Evolutionary conservation across 2,797 vertebrate species (phyloP).

Genomic region (Peromyscus attwateri): DNA sequence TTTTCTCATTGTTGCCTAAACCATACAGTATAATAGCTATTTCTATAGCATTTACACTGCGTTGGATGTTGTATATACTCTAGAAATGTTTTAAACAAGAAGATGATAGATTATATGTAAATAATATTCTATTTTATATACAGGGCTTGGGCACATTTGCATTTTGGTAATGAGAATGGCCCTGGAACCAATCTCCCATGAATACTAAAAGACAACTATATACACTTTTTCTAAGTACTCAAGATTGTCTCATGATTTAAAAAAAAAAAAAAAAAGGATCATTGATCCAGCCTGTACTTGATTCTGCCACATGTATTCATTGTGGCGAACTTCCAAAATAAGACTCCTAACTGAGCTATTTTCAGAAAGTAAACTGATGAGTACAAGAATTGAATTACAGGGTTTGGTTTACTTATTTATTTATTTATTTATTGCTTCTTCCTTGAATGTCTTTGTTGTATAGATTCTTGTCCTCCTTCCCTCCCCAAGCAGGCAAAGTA

Average conservation of each 20-base stretch:
- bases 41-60: neutral
- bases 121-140: neutral
- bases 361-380: constrained; percentile 80
- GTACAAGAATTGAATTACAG: constrained; percentile 79
- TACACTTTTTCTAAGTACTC: constrained; percentile 10
- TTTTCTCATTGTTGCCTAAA: neutral
- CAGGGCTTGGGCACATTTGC: neutral
- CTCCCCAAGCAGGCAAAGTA: constrained; percentile 73
- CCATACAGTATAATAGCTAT: neutral
- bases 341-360: constrained; percentile 55
- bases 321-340: neutral
- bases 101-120: neutral
- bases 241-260: neutral
- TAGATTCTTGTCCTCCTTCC: constrained; percentile 77
- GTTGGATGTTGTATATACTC: neutral
- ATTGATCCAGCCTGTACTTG: constrained; percentile 31
- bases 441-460: constrained; percentile 80
- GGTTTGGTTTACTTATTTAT: constrained; percentile 80
- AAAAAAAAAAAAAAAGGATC: neutral
- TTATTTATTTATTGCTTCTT: too few relatives aligned
- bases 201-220: neutral
- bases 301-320: constrained; percentile 62
- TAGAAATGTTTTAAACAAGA: neutral
- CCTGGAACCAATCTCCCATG: neutral
- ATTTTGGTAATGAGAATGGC: neutral